Base-by-base conservation (phyloP, 2,888 invertebrate species). In the Dicycla oo region DNA sequence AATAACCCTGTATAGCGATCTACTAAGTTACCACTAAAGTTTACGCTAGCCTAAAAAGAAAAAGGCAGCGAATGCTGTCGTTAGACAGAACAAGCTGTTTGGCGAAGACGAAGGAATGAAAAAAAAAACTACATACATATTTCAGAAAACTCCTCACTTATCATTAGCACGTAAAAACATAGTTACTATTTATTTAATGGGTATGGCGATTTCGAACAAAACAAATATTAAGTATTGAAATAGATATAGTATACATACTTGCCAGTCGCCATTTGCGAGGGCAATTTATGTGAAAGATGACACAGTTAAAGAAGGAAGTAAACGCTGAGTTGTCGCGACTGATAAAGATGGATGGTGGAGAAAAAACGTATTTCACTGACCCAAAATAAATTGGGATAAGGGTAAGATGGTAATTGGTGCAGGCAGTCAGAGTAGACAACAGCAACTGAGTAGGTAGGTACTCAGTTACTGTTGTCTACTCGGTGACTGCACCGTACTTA, bases 201-300 rank as follows among this genome's bases (percentile, higher is more conserved):
- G 7, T 8, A 38, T 8, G 13, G 30, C 30, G 51, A 78, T 71
- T 62, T 62, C 7, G 78, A 57, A 57, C 30, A 45, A 77, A 60
- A 20, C 38, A 30, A 26, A n/a, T n/a, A n/a, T n/a, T n/a, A n/a
- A n/a, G n/a, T n/a, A n/a, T n/a, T n/a, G n/a, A n/a, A n/a, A 66
- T 53, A 58, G 51, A 47, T 30, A 10, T 34, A 34, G 34, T 49
- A n/a, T 43, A n/a, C 43, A 58, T 38, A 45, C 49, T 38, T 34
- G 73, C 54, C 53, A 43, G 43, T 49, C 49, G 43, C 13, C 49
- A 45, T 56, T 54, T 51, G 64, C 64, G 54, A 79, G 64, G 47
- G 60, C 80, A 79, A 73, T 73, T 73, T 60, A 72, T 79, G 75
- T 65, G 60, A 80, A 73, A 76, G 73, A 76, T 76, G 80, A 73